These are phyloP conservation scores for Philaenus spumarius DNA, from an alignment of 1,140 invertebrate species.

Conservation along the genomic window DNA sequence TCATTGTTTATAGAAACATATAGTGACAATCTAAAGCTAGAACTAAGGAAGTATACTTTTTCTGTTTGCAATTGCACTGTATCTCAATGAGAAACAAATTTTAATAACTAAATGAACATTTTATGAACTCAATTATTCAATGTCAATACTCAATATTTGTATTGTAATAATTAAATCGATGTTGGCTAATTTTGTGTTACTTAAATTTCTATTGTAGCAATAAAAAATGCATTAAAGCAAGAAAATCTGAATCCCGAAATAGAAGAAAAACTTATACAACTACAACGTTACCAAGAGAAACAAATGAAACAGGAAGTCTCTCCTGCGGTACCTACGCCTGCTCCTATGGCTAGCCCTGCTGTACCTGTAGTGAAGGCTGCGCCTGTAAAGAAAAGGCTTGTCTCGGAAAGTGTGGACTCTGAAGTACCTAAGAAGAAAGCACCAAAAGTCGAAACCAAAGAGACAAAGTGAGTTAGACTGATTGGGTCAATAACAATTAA, in stretches of 20 bases:
- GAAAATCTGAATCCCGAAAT: slow-evolving; percentile 88
- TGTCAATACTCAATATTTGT: too few relatives aligned
- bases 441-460: not conserved
- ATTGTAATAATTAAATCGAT: too few relatives aligned
- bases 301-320: slow-evolving; percentile 56
- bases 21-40: too few relatives aligned
- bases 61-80: too few relatives aligned
- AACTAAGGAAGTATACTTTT: too few relatives aligned
- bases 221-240: slow-evolving; percentile 74
- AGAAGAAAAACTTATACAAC: slow-evolving; percentile 81
- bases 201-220: slow-evolving; percentile 56
- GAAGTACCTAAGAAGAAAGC: slow-evolving; percentile 5
- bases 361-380: not conserved
- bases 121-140: too few relatives aligned
- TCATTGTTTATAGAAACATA: too few relatives aligned
- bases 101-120: too few relatives aligned
- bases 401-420: not conserved
- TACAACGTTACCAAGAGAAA: slow-evolving; percentile 80
- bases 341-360: not conserved
- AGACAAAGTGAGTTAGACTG: slow-evolving; percentile 12
- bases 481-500: too few relatives aligned
- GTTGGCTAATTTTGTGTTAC: too few relatives aligned
- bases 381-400: not conserved
- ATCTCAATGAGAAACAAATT: too few relatives aligned
- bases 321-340: slow-evolving; percentile 17